Evolutionary conservation across 2,113 vertebrate species (phyloP), one percentile per base, ranked within the genome.

Genomic region (Hymenochirus boettgeri): DNA sequence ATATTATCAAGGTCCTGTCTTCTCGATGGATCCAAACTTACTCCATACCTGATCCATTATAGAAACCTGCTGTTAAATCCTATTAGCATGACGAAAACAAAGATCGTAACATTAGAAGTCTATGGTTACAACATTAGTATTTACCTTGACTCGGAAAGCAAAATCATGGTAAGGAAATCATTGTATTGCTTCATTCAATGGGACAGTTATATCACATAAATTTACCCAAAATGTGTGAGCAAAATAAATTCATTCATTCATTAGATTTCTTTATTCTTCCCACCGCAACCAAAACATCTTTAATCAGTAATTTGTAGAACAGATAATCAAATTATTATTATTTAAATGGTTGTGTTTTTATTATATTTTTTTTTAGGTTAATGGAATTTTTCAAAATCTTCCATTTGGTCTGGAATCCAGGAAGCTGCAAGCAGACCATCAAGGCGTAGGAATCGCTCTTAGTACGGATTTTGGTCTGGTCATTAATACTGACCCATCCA

Each of bases 311-410:
- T 13, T 11, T 9, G 12, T 3, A 9, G 12, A 39, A 13, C 12
- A 11, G 7, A 13, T 39, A 39, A n/a, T n/a, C n/a, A n/a, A n/a
- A n/a, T n/a, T n/a, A n/a, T n/a, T 31, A 31, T 31, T 31, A 31
- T 31, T 10, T 6, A 31, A 10, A 31, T 31, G 29, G 2, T 15
- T 39, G 5, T 39, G 4, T 39, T 39, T 39, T 15, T 39, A 33
- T 9, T 35, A 11, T 5, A 7, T 23, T 21, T 48, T 15, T 1
- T 55, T 31, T 29, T 55, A 66, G 85, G 78, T 89, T 13, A 80
- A 88, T 62, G 83, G 79, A 13, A 61, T 85, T 9, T 71, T 75
- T 47, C 75, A 67, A 37, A 54, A 76, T 27, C 46, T 79, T n/a
- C 80, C 80, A 11, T 63, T 76, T 13, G 71, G 9, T 21, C 51